Conservation (phyloP, 2,113 vertebrate genomes). For the Clarias macrocephalus region DNA sequence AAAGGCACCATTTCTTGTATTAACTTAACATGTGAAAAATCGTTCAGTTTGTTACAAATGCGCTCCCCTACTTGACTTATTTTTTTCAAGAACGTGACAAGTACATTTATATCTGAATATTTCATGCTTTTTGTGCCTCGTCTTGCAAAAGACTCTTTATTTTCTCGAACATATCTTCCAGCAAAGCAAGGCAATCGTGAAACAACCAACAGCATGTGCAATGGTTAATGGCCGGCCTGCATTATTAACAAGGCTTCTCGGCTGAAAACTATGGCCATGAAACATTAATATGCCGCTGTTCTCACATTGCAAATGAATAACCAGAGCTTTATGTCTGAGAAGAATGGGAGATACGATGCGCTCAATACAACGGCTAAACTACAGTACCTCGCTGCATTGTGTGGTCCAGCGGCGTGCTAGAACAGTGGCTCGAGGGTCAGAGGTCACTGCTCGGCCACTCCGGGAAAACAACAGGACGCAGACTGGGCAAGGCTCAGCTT, state of each 20-base stretch:
- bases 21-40: not conserved
- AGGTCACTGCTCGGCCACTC: conserved; percentile 35
- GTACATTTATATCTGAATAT: not conserved
- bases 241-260: conserved; percentile 54
- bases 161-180: conserved; percentile 1
- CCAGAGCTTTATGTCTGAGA: conserved; percentile 41
- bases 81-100: not conserved
- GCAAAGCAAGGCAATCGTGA: conserved; percentile 37
- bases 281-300: conserved; percentile 58
- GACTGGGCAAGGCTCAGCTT: conserved; percentile 43
- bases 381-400: not conserved
- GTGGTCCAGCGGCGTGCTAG: not conserved
- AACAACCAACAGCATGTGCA: conserved; percentile 40
- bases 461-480: conserved; percentile 56
- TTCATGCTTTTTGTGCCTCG: not conserved
- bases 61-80: not conserved
- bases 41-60: not conserved
- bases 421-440: not conserved
- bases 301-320: conserved; percentile 54
- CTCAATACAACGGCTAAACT: conserved; percentile 4
- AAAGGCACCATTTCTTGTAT: not conserved
- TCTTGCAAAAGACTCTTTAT: not conserved
- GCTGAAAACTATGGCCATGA: conserved; percentile 54
- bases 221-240: conserved; percentile 39
- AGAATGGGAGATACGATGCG: conserved; percentile 37